Evolutionary conservation across 2,888 invertebrate species (phyloP).

Genomic region (Hesperia comma): DNA sequence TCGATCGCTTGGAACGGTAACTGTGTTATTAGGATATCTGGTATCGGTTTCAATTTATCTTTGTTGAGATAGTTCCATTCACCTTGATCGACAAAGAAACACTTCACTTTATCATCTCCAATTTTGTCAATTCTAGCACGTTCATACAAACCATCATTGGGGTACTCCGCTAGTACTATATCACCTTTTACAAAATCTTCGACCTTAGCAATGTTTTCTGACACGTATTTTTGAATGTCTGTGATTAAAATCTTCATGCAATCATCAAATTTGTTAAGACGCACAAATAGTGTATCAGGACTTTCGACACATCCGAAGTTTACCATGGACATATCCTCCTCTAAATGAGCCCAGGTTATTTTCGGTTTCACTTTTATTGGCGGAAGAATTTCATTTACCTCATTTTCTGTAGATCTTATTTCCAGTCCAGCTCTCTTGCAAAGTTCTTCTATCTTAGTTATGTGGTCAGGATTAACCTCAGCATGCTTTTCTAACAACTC

Average conservation of each 20-base stretch:
- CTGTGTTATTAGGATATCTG: constrained; percentile 73
- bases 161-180: constrained; percentile 78
- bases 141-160: constrained; percentile 68
- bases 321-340: constrained; percentile 66
- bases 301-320: constrained; percentile 70
- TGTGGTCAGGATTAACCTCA: constrained; percentile 72
- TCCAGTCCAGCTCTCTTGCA: constrained; percentile 63
- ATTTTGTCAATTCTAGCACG: constrained; percentile 73
- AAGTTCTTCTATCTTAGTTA: constrained; percentile 73
- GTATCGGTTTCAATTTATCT: constrained; percentile 73
- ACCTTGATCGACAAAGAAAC: constrained; percentile 86
- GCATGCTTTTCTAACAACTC: constrained; percentile 75
- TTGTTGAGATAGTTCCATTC: constrained; percentile 74
- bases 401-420: constrained; percentile 36
- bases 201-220: constrained; percentile 49
- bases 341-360: constrained; percentile 79
- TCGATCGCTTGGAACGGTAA: constrained; percentile 87
- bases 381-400: constrained; percentile 45
- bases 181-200: constrained; percentile 62
- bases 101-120: constrained; percentile 67
- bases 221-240: constrained; percentile 68
- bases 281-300: constrained; percentile 79
- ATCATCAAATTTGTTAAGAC: constrained; percentile 72
- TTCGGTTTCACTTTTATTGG: constrained; percentile 46
- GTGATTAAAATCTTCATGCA: constrained; percentile 64